Evolutionary conservation across 2,888 invertebrate species (phyloP), one percentile per base, ranked within the genome.

Genomic region (Ectemnius lituratus): DNA sequence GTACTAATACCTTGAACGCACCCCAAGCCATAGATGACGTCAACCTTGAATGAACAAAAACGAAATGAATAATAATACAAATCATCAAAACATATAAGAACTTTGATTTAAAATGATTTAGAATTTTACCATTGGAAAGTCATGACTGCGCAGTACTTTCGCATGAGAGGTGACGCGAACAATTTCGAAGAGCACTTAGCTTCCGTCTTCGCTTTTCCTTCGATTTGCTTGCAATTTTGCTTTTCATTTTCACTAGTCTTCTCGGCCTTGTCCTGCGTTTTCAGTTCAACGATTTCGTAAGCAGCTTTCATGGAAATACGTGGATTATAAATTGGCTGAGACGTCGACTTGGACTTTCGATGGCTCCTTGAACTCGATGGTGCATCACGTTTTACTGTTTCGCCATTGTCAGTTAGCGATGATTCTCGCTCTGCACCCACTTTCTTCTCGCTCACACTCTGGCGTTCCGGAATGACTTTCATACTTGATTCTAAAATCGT

Each of bases 21-120:
- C 91, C 91, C 82, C 91, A 92, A 23, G 91, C 90, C 47, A 91
- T 81, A 13, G 92, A 90, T 11, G 91, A 90, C 57, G 91, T 90
- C 76, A 92, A 91, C 92, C 92, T 92, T 84, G 14, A 8, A 27
- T 5, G 62, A 23, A 23, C 3, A 23, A 23, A 1, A 23, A 23
- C 23, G 23, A 23, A 23, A 23, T 23, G 1, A 23, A 3, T 23
- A 23, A 23, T 23, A 23, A 23, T 23, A 23, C 23, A 23, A 23
- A 23, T 23, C 23, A 2, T 23, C 2, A 23, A 23, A 23, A 23
- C 52, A 76, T 4, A 70, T 58, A 62, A 16, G 14, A n/a, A 57
- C 16, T n/a, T 47, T 66, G 37, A 64, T 56, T 46, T 59, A 4
- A 46, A 8, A 45, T 11, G 62, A 23, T 37, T 37, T 37, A 61